Evolutionary conservation across 1,140 invertebrate species (phyloP).

Genomic region (Drosophila sp.): DNA sequence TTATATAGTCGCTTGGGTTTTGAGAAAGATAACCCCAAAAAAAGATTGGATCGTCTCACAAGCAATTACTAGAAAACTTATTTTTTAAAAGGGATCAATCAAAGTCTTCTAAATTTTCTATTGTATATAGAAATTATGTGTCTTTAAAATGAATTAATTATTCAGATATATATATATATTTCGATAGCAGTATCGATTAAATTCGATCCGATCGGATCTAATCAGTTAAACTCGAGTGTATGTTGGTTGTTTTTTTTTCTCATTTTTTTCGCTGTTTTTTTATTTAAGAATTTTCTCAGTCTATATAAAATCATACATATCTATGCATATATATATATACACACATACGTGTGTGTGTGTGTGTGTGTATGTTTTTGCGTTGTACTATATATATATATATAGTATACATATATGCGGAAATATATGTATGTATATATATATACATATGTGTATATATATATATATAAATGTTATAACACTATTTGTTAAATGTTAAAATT

Average conservation of each 20-base stretch:
- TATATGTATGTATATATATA: slow-evolving; percentile 45
- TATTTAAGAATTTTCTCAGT: slow-evolving; percentile 74
- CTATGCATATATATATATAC: slow-evolving; percentile 48
- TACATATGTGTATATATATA: slow-evolving; percentile 55
- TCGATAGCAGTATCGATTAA: too few species aligned
- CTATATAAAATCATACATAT: slow-evolving; percentile 71
- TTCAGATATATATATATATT: too few species aligned
- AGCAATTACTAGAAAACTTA: too few species aligned
- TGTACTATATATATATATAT: slow-evolving; percentile 39
- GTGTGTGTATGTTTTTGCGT: not conserved
- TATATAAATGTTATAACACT: slow-evolving; percentile 64
- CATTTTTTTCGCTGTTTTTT: slow-evolving; percentile 58
- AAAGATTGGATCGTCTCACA: too few species aligned
- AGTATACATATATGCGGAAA: slow-evolving; percentile 54
- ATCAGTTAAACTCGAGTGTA: too few species aligned
- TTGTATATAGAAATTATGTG: too few species aligned
- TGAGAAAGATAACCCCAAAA: too few species aligned
- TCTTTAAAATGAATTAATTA: too few species aligned
- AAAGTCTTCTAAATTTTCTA: too few species aligned
- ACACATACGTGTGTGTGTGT: not conserved
- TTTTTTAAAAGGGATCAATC: too few species aligned
- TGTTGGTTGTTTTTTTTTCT: slow-evolving; percentile 8
- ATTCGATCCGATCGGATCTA: too few species aligned
- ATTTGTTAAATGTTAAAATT: slow-evolving; percentile 56
- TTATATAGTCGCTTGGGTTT: too few species aligned